Base-by-base conservation (phyloP, 2,888 invertebrate species). In the Horisme vitalbata region DNA sequence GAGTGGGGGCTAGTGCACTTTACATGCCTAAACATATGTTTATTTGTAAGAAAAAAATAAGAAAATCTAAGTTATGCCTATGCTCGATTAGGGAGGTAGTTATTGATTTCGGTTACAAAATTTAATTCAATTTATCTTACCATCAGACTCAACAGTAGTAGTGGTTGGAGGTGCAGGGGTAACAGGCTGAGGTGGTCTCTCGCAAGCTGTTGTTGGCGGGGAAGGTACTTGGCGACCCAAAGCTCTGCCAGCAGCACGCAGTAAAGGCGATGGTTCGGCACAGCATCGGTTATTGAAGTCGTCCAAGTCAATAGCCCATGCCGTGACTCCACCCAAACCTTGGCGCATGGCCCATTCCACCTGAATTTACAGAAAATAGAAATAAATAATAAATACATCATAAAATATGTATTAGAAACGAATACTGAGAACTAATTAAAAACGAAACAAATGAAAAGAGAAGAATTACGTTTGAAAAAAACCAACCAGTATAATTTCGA, bases 291-390 rank as follows among this genome's bases (percentile, higher is more conserved):
- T 97, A 56, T 92, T 92, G 72, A 95, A 97, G 75, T 97, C 97
- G 61, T 97, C 97, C 60, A 97, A 75, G 72, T 97, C 97, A 2
- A 96, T 91, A 0, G 97, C 96, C 96, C 96, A 97, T 0, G 96
- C 95, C 30, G 95, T 94, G 5, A 95, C 93, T 3, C 97, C 97
- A 0, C 95, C 96, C 48, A 95, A 92, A 0, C 94, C 94, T 68
- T 93, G 91, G 3, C 91, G 87, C 47, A 92, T 83, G 0, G 96
- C 94, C 88, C 95, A 97, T 58, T 93, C 86, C 8, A 92, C 93
- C 93, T 94, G 26, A 3, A 23, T 10, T 7, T 9, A 37, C 6
- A 13, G 1, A 7, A 13, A 3, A 12, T 33, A 26, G 15, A 34
- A 38, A 10, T 20, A 18, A 21, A 20, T 10, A 23, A 13, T 18